Evolutionary conservation across 2,113 vertebrate genomes (phyloP), one percentile per base, ranked within the genome.

Genomic region (Dipodomys merriami): DNA sequence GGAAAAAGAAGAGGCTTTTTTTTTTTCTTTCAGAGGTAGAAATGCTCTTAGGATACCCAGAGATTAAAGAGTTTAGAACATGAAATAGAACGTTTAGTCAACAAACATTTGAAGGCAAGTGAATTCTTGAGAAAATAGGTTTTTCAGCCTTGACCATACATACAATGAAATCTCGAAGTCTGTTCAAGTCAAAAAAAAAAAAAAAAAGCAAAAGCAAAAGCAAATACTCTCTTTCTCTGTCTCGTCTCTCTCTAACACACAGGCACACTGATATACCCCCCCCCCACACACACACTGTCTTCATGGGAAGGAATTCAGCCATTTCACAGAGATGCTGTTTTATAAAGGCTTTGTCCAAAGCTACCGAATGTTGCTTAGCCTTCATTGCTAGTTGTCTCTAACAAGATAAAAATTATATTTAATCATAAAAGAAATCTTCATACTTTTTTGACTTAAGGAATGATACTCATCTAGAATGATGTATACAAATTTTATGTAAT

Each of bases 31-130:
- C 53, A 95, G 94, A 94, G 57, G 91, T 90, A 73, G 76, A 94
- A 95, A 49, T 89, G 80, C 84, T 91, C 88, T 95, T 95, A 94
- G 74, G 88, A 96, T 95, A 95, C 92, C 39, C 72, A 80, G 95
- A 95, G 94, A 97, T 97, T 91, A 96, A 98, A 96, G 78, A 23
- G 82, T 67, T 83, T 95, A 87, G 92, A 93, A 97, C 91, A 92
- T 44, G 87, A 96, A 97, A 96, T 96, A 90, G 91, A 93, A 97
- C 95, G 96, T 97, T 76, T 94, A 93, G 62, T 97, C 96, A 96
- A 83, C 93, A 96, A 96, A 91, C 77, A 80, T 87, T 96, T 91
- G 96, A 92, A 97, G 62, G 33, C 2, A 0, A 62, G 60, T 94
- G 87, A 94, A 93, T 93, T 57, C 86, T 95, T 20, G 0, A 30